Evolutionary conservation across 2,888 invertebrate species (phyloP).

Genomic region (Corythucha ciliata): DNA sequence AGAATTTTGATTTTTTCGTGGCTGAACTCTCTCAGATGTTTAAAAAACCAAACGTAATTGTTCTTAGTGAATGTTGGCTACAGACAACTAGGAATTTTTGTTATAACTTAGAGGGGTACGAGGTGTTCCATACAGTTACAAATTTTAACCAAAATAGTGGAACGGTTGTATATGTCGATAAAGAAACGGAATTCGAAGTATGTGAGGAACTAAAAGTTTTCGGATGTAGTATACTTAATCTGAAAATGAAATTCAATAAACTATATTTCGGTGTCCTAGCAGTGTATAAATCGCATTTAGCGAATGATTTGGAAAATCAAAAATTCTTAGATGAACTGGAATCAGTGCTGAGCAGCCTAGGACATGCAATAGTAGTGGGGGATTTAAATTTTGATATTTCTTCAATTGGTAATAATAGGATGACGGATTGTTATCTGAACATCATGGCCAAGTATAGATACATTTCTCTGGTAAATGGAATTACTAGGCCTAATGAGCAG

Average conservation of each 20-base stretch:
- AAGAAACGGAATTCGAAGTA: background rate
- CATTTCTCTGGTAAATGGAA: background rate
- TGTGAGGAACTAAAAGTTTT: background rate
- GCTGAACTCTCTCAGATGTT: background rate
- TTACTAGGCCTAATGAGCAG: background rate
- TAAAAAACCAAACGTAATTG: background rate
- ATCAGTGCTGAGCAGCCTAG: background rate
- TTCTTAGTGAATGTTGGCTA: conserved; percentile 3
- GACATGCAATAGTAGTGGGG: background rate
- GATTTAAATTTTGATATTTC: background rate
- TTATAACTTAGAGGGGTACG: background rate
- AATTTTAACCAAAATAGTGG: conserved; percentile 9
- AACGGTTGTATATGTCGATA: background rate
- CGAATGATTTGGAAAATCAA: background rate
- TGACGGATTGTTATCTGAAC: background rate
- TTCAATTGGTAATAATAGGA: background rate
- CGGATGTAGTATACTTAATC: background rate
- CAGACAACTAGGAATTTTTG: background rate
- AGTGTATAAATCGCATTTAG: background rate
- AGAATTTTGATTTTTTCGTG: background rate
- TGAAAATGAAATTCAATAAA: background rate
- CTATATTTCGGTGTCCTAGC: background rate
- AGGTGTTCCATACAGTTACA: background rate
- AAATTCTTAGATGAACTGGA: background rate
- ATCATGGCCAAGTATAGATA: background rate